Conservation (phyloP, 2,113 vertebrate genomes). For the Tetraodon nigroviridis region DNA sequence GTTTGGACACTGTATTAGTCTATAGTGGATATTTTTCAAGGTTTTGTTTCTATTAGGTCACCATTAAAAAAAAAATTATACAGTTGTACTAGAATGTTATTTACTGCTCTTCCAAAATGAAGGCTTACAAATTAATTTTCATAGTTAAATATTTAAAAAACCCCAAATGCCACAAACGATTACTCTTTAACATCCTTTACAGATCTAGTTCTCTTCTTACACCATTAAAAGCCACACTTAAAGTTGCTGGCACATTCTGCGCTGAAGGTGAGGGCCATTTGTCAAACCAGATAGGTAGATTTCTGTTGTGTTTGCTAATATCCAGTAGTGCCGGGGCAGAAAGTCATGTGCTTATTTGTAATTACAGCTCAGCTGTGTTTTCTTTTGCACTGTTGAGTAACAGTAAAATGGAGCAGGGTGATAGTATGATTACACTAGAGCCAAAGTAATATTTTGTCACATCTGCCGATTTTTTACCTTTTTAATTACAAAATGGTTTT, state of each 20-base stretch:
- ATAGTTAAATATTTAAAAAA: too few species aligned
- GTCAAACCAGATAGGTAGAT: conserved; percentile 38
- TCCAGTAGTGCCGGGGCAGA: conserved; percentile 60
- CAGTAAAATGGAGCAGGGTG: not conserved
- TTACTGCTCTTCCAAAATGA: too few species aligned
- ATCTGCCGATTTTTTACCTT: conserved; percentile 25
- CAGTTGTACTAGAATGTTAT: too few species aligned
- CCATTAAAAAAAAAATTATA: too few species aligned
- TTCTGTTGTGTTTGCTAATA: conserved; percentile 42
- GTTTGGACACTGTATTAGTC: too few species aligned
- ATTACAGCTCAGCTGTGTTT: not conserved
- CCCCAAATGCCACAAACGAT: too few species aligned
- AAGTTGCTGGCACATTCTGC: conserved; percentile 9
- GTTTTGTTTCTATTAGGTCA: too few species aligned
- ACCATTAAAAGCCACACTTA: conserved; percentile 38
- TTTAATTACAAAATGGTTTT: conserved; percentile 29
- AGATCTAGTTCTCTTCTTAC: conserved; percentile 22
- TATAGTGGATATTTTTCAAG: too few species aligned
- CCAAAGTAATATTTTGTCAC: conserved; percentile 4
- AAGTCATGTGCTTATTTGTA: conserved; percentile 1
- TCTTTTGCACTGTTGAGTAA: conserved; percentile 31
- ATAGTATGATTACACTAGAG: conserved; percentile 25
- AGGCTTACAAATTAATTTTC: too few species aligned
- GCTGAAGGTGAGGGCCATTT: conserved; percentile 38
- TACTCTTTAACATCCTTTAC: too few species aligned